Conservation (phyloP, 2,888 invertebrate genomes). For the Blastobasis adustella region DNA sequence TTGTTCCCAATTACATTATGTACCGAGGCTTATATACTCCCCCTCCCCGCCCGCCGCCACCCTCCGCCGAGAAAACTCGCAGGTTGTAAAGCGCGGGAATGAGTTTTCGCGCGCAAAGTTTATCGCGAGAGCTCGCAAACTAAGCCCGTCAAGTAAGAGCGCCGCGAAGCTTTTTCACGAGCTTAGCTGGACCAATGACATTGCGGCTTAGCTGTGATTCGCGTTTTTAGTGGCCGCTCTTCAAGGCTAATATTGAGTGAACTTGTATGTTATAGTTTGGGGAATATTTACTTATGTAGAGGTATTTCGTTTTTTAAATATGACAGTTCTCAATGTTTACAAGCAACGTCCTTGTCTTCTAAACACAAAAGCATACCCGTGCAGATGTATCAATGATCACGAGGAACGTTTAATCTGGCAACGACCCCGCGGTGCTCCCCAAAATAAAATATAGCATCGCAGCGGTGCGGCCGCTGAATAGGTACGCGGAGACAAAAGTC, state of each 20-base stretch:
- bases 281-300: no score
- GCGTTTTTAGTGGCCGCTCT: constrained; percentile 3
- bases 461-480: not conserved
- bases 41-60: constrained; percentile 16
- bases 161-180: constrained; percentile 39
- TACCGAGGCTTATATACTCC: constrained; percentile 39
- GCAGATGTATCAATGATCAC: no score
- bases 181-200: constrained; percentile 34
- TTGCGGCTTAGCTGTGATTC: constrained; percentile 18
- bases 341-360: no score
- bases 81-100: constrained; percentile 66
- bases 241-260: no score
- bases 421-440: no score
- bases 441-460: constrained; percentile 16
- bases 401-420: no score
- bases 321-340: no score
- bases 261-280: no score
- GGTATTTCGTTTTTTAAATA: no score
- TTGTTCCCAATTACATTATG: constrained; percentile 49
- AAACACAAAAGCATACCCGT: no score
- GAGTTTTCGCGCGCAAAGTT: constrained; percentile 67
- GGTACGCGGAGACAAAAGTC: constrained; percentile 43
- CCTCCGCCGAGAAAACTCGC: constrained; percentile 48
- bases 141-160: constrained; percentile 26
- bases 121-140: constrained; percentile 39